Percentiles rank a stretch among this genome's conserved stretches.
Conservation (phyloP, 1,140 invertebrate genomes). For the Drosophila ohnishii region DNA sequence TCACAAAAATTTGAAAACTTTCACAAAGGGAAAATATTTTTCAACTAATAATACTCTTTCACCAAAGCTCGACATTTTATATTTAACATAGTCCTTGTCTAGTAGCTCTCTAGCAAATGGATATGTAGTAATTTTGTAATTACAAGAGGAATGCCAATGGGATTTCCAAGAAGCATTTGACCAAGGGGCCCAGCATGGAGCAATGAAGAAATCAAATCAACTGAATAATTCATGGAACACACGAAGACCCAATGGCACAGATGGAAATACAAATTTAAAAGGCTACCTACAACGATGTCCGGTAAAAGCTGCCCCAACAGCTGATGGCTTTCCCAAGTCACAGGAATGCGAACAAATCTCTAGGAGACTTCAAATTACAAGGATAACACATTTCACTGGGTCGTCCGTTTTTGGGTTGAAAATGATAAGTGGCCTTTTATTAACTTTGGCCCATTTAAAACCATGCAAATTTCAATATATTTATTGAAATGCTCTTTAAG, state of each 20-base stretch:
- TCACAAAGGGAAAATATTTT: too few relatives aligned
- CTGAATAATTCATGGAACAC: constrained; percentile 44
- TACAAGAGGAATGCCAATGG: background rate
- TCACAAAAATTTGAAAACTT: background rate
- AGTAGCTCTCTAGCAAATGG: background rate
- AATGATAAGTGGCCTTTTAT: constrained; percentile 4
- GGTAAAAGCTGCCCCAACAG: constrained; percentile 25
- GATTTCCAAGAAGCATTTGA: constrained; percentile 2
- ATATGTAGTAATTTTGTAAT: constrained; percentile 11
- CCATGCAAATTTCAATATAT: constrained; percentile 5
- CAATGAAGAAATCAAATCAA: constrained; percentile 40
- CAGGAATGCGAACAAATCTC: constrained; percentile 28
- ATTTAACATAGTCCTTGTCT: background rate
- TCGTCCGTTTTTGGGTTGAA: background rate
- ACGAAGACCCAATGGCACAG: constrained; percentile 13
- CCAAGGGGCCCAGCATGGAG: constrained; percentile 4
- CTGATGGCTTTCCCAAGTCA: constrained; percentile 44
- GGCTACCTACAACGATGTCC: background rate
- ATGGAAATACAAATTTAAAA: constrained; percentile 39
- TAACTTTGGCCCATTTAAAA: background rate
- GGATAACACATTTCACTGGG: constrained; percentile 21
- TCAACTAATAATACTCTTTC: too few relatives aligned
- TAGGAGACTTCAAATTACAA: constrained; percentile 21
- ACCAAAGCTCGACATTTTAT: background rate
- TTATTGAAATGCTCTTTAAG: constrained; percentile 16